Percentiles rank a stretch among this genome's conserved stretches.
Evolutionary conservation across 2,888 invertebrate genomes (phyloP).

Genomic region (Hybos culiciformis): DNA sequence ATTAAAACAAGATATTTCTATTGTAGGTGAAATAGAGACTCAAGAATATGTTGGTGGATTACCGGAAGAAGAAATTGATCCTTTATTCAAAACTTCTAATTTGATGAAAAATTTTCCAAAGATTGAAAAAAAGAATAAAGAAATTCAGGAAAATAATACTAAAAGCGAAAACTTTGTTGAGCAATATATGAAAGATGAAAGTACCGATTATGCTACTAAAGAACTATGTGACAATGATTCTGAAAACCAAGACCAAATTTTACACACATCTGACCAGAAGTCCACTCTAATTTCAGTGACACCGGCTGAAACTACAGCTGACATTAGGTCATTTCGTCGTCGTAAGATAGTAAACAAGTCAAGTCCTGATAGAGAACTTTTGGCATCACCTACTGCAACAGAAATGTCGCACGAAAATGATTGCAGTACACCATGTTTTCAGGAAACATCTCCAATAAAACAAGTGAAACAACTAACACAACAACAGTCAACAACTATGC

Average conservation of each 20-base stretch:
- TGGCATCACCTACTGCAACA: too few species aligned
- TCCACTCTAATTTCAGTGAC: background rate
- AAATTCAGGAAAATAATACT: too few species aligned
- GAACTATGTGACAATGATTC: conserved; percentile 6
- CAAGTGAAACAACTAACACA: background rate
- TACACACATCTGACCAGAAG: conserved; percentile 1
- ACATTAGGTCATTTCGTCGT: conserved; percentile 13
- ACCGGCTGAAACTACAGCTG: conserved; percentile 3
- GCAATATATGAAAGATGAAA: conserved; percentile 13
- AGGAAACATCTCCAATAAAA: background rate
- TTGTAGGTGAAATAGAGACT: too few species aligned
- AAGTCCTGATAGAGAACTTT: too few species aligned
- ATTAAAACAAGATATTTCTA: too few species aligned
- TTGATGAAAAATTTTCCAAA: too few species aligned
- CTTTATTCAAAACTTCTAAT: too few species aligned
- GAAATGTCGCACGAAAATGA: too few species aligned
- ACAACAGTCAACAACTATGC: background rate
- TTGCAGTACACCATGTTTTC: background rate
- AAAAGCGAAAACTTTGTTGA: conserved; percentile 13
- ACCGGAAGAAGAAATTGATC: too few species aligned
- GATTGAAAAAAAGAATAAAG: too few species aligned
- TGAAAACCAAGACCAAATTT: background rate
- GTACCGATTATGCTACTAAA: background rate
- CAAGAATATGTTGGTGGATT: too few species aligned
- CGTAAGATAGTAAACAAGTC: conserved; percentile 5